These are phyloP conservation scores for Piliocolobus tephrosceles DNA, from an alignment of 2,113 vertebrate genomes.

Conservation along the genomic window DNA sequence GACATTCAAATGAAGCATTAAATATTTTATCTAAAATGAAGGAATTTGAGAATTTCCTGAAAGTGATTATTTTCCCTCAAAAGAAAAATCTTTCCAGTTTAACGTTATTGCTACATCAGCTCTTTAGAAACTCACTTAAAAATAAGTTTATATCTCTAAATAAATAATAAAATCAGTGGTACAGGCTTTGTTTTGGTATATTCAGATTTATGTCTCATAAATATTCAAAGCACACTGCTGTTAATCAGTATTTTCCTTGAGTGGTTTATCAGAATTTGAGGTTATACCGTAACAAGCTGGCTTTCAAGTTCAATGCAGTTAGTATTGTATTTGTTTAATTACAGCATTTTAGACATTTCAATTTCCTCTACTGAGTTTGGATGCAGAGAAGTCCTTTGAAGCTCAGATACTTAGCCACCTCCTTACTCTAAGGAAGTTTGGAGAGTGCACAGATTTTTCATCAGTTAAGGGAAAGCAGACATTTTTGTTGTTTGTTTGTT, in stretches of 20 bases:
- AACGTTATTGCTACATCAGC: neutral
- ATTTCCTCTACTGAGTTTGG: conserved; percentile 45
- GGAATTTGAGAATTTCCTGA: conserved; percentile 7
- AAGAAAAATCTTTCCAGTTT: neutral
- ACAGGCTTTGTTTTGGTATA: neutral
- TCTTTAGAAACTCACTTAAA: neutral
- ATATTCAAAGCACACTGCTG: conserved; percentile 20
- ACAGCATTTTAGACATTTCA: conserved; percentile 46
- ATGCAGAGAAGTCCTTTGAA: conserved; percentile 47
- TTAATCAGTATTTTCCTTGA: conserved; percentile 9
- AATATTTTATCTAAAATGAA: conserved; percentile 31
- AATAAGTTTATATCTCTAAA: neutral
- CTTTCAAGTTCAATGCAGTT: conserved; percentile 51
- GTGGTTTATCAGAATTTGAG: conserved; percentile 32
- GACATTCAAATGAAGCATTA: conserved; percentile 26
- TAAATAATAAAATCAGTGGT: neutral
- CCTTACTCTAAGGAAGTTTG: conserved; percentile 24
- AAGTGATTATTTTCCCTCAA: neutral
- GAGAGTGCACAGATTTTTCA: conserved; percentile 7
- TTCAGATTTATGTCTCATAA: neutral
- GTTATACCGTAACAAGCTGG: neutral
- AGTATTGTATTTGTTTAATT: conserved; percentile 27
- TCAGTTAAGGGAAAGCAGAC: conserved; percentile 23
- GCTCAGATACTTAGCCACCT: conserved; percentile 31
- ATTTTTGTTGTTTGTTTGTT: neutral